Evolutionary conservation across 1,140 invertebrate species (phyloP).

Genomic region (Monochamus saltuarius): DNA sequence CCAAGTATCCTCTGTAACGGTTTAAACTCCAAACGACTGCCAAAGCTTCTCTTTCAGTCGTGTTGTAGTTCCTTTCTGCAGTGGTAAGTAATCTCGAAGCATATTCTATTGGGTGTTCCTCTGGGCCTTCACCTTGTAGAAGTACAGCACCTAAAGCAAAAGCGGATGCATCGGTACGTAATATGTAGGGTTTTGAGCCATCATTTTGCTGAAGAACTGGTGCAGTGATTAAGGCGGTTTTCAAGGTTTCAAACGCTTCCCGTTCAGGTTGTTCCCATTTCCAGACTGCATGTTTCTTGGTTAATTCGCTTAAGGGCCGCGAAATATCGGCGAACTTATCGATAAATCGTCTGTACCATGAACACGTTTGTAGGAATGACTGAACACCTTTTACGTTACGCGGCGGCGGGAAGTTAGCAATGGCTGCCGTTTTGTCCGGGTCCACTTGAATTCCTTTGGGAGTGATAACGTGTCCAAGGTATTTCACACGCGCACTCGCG

Average conservation of each 20-base stretch:
- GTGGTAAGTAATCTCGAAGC: slow-evolving; percentile 44
- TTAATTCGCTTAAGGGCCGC: slow-evolving; percentile 25
- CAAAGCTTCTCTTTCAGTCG: slow-evolving; percentile 47
- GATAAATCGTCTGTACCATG: slow-evolving; percentile 35
- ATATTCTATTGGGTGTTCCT: slow-evolving; percentile 53
- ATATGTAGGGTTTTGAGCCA: slow-evolving; percentile 9
- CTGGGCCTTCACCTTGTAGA: slow-evolving; percentile 32
- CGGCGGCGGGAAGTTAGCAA: slow-evolving; percentile 27
- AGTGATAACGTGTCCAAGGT: background rate
- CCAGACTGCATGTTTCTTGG: slow-evolving; percentile 22
- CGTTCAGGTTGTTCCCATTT: slow-evolving; percentile 6
- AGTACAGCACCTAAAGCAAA: slow-evolving; percentile 50
- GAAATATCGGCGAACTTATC: slow-evolving; percentile 29
- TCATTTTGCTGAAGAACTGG: slow-evolving; percentile 17
- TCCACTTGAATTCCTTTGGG: too few species aligned
- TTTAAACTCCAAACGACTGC: slow-evolving; percentile 46
- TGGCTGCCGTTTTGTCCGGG: slow-evolving; percentile 22
- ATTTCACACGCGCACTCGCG: background rate
- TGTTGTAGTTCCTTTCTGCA: slow-evolving; percentile 49
- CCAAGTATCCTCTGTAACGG: slow-evolving; percentile 39
- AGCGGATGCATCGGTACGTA: slow-evolving; percentile 38
- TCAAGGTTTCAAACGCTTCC: slow-evolving; percentile 1
- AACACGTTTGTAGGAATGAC: slow-evolving; percentile 31
- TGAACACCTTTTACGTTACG: slow-evolving; percentile 36
- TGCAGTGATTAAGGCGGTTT: slow-evolving; percentile 2